Percentiles rank a stretch among this genome's conserved stretches.
These are phyloP conservation scores for Frankliniella fusca DNA, from an alignment of 2,888 invertebrate species.

Conservation along the genomic window DNA sequence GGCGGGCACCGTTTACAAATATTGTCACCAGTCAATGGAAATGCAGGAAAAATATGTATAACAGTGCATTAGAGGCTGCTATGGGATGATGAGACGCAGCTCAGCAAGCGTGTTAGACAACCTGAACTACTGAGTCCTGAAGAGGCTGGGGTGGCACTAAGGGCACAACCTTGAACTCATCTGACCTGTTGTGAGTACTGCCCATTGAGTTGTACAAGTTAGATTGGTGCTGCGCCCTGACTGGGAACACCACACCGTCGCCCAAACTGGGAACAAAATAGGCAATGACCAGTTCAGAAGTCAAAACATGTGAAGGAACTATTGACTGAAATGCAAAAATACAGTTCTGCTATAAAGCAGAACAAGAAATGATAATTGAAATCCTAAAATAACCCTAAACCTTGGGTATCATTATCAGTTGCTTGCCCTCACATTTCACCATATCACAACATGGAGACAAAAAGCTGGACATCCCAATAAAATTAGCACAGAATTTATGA, in stretches of 20 bases:
- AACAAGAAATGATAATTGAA: background rate
- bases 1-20: background rate
- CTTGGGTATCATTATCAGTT: too few species aligned
- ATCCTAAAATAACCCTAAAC: background rate
- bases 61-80: too few species aligned
- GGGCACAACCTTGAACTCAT: constrained; percentile 45
- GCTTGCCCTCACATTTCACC: too few species aligned
- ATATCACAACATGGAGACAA: too few species aligned
- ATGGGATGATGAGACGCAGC: background rate
- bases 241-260: constrained; percentile 82
- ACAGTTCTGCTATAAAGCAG: background rate
- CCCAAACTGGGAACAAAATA: constrained; percentile 66
- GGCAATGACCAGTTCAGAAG: background rate
- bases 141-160: background rate
- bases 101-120: constrained; percentile 13
- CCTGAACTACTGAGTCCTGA: background rate
- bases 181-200: constrained; percentile 78
- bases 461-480: too few species aligned
- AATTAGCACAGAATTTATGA: too few species aligned
- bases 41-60: too few species aligned
- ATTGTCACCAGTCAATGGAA: too few species aligned
- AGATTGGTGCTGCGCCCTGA: constrained; percentile 66
- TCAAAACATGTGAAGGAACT: constrained; percentile 38
- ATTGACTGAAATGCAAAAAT: constrained; percentile 35
- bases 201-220: constrained; percentile 85